Evolutionary conservation across 2,113 vertebrate genomes (phyloP).

Genomic region (Lepidothrix coronata): DNA sequence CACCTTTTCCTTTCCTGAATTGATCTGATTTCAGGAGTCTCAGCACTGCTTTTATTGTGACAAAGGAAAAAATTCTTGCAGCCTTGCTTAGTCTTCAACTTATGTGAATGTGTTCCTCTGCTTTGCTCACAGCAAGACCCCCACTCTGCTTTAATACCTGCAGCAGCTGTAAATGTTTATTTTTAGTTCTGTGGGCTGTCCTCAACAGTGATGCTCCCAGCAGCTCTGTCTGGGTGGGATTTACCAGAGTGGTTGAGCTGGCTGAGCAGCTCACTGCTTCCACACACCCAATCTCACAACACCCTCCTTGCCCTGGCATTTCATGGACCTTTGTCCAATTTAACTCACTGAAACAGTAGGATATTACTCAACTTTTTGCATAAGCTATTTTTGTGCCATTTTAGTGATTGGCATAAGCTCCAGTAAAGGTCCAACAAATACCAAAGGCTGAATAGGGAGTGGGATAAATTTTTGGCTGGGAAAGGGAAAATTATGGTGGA

Average conservation of each 20-base stretch:
- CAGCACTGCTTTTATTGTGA: not conserved
- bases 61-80: not conserved
- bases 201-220: not conserved
- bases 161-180: not conserved
- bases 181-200: not conserved
- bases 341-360: not conserved
- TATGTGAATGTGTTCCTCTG: not conserved
- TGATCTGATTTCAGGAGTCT: not conserved
- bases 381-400: not conserved
- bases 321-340: not conserved
- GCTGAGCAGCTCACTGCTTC: not conserved
- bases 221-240: not conserved
- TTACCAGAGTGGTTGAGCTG: not conserved
- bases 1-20: not conserved
- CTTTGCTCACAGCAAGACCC: not conserved
- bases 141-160: accelerated
- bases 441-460: not conserved
- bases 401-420: not conserved
- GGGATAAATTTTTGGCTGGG: not conserved
- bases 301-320: not conserved
- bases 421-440: not conserved
- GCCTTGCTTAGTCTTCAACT: not conserved
- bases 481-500: not conserved
- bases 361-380: not conserved
- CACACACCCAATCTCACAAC: not conserved